A percentile compares a stretch with the other conserved stretches of the same genome.
These are phyloP conservation scores for Papilio polyxenes DNA, from an alignment of 1,140 invertebrate genomes.

Conservation along the genomic window DNA sequence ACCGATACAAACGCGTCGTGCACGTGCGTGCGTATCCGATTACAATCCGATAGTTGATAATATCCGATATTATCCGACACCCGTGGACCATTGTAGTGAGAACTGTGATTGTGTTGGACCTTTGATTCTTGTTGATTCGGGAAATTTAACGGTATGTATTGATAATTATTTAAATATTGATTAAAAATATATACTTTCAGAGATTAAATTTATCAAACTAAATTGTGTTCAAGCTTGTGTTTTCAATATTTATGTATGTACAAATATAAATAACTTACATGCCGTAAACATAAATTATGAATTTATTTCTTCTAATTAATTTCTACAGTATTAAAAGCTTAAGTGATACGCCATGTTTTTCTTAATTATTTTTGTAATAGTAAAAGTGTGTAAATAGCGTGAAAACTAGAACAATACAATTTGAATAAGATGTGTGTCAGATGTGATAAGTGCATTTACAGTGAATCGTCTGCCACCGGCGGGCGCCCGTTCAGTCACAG, in stretches of 20 bases:
- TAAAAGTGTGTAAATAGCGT: conserved; percentile 34
- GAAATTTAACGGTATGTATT: conserved; percentile 55
- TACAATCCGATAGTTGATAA: conserved; percentile 7
- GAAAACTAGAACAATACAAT: conserved; percentile 27
- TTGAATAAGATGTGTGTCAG: conserved; percentile 40
- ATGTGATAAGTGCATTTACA: conserved; percentile 43
- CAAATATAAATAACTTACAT: too few species aligned
- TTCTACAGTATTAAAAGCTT: not conserved
- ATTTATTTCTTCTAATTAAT: too few species aligned
- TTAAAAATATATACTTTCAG: not conserved
- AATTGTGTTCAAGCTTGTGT: too few species aligned
- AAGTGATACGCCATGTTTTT: not conserved
- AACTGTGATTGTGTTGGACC: conserved; percentile 69
- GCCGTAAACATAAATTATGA: too few species aligned
- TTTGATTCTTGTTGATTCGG: conserved; percentile 53
- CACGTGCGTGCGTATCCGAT: conserved; percentile 56
- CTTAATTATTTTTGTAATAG: not conserved
- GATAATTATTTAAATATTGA: not conserved
- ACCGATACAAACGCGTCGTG: conserved; percentile 53
- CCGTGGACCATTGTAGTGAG: conserved; percentile 64
- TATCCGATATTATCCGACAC: conserved; percentile 41
- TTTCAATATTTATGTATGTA: too few species aligned
- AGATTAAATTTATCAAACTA: too few species aligned
- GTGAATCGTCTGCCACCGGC: conserved; percentile 35
- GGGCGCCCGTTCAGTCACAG: conserved; percentile 44